A percentile compares a stretch with the other conserved stretches of the same genome.
phyloP scores from a whole-genome alignment of 2,113 vertebrate genomes.

The Catagonus wagneri region DNA sequence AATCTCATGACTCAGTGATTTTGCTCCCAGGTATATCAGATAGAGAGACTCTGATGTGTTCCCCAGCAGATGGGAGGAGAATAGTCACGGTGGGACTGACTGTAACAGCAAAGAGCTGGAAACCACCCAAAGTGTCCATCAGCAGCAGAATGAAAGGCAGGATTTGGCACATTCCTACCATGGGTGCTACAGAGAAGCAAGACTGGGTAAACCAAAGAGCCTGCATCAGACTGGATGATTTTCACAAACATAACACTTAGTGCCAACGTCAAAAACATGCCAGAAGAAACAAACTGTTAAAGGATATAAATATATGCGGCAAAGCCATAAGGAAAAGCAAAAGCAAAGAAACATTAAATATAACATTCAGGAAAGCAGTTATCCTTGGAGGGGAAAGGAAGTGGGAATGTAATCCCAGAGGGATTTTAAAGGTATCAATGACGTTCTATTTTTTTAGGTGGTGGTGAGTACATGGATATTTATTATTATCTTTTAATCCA shows the following conservation, averaged over 20 bases:
- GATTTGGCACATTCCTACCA: accelerated
- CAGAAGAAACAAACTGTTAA: not conserved
- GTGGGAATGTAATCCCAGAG: not conserved
- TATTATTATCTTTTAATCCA: not conserved
- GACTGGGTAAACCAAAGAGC: not conserved
- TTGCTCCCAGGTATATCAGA: not conserved
- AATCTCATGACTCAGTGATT: not conserved
- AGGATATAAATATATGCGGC: not conserved
- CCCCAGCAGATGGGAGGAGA: not conserved
- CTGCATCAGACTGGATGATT: accelerated
- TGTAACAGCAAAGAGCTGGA: not conserved
- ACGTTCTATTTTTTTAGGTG: not conserved
- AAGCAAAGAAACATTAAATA: not conserved
- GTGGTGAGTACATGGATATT: not conserved
- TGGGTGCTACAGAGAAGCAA: not conserved
- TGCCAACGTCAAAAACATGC: not conserved
- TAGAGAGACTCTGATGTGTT: not conserved
- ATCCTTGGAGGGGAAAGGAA: not conserved
- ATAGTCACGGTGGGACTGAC: not conserved
- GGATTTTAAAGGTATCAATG: not conserved
- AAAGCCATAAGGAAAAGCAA: slow-evolving; percentile 17
- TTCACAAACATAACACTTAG: not conserved
- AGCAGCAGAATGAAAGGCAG: not conserved
- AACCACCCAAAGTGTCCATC: not conserved
- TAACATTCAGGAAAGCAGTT: not conserved